Conservation (phyloP, 1,140 invertebrate genomes). For the Metaphire vulgaris region DNA sequence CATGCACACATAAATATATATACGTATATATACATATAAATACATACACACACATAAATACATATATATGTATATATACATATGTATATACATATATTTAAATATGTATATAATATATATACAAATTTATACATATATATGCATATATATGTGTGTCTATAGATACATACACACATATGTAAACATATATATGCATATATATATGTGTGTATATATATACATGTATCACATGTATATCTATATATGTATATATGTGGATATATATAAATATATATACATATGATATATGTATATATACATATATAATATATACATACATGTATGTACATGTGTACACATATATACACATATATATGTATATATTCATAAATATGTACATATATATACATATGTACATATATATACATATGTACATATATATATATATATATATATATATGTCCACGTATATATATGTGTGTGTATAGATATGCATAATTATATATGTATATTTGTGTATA, state of each 20-base stretch:
- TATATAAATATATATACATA: background rate
- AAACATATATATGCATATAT: too few species aligned
- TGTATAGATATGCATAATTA: too few species aligned
- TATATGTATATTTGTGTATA: too few species aligned
- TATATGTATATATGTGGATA: background rate
- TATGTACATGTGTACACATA: background rate
- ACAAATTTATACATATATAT: background rate
- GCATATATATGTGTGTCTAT: background rate
- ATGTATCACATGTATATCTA: slow-evolving; percentile 4
- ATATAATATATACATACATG: too few species aligned
- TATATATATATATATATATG: too few species aligned
- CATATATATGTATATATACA: background rate
- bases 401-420: background rate
- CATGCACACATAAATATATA: slow-evolving; percentile 4
- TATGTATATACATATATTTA: too few species aligned
- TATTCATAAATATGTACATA: background rate
- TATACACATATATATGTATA: background rate
- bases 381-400: background rate
- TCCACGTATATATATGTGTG: too few species aligned
- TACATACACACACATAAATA: too few species aligned
- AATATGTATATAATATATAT: too few species aligned
- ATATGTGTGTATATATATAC: too few species aligned
- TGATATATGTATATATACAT: too few species aligned
- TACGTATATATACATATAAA: background rate
- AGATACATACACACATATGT: slow-evolving; percentile 5